These are phyloP conservation scores for Dinocampus coccinellae DNA, from an alignment of 2,888 invertebrate species.

Conservation along the genomic window DNA sequence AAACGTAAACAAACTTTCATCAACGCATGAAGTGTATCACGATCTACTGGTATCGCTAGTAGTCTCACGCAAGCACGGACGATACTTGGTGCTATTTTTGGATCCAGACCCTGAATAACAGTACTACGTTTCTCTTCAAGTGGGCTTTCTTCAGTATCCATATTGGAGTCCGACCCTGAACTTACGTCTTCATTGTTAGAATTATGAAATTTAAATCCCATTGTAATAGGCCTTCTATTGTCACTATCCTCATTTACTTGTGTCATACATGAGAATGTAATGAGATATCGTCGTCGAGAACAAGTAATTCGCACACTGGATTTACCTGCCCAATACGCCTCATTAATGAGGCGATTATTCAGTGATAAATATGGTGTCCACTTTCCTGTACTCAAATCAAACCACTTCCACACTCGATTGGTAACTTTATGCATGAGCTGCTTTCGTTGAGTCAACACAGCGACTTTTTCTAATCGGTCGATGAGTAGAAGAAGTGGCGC, in stretches of 20 bases:
- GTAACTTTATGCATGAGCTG: conserved; percentile 76
- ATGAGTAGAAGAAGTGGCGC: conserved; percentile 81
- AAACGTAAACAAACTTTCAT: conserved; percentile 81
- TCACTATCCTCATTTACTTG: conserved; percentile 88
- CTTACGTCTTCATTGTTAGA: conserved; percentile 54
- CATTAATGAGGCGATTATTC: conserved; percentile 83
- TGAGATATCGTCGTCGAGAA: conserved; percentile 81
- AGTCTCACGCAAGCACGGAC: conserved; percentile 76
- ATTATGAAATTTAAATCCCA: conserved; percentile 71
- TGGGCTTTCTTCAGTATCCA: conserved; percentile 65
- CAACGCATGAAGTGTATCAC: conserved; percentile 83
- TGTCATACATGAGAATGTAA: conserved; percentile 84
- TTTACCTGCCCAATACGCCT: conserved; percentile 82
- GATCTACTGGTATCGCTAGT: conserved; percentile 78
- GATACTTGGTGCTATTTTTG: conserved; percentile 63
- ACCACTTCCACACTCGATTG: conserved; percentile 83
- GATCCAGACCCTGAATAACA: conserved; percentile 63
- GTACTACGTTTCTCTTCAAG: conserved; percentile 60
- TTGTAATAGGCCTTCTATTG: conserved; percentile 83
- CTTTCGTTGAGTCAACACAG: conserved; percentile 78
- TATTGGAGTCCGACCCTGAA: conserved; percentile 59
- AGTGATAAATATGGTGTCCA: conserved; percentile 82
- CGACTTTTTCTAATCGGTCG: conserved; percentile 83
- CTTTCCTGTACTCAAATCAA: conserved; percentile 83
- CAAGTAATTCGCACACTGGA: conserved; percentile 79